A percentile compares a stretch with the other conserved stretches of the same genome.
Conservation (phyloP, 2,113 vertebrate species). For the Herpetotheres cachinnans region DNA sequence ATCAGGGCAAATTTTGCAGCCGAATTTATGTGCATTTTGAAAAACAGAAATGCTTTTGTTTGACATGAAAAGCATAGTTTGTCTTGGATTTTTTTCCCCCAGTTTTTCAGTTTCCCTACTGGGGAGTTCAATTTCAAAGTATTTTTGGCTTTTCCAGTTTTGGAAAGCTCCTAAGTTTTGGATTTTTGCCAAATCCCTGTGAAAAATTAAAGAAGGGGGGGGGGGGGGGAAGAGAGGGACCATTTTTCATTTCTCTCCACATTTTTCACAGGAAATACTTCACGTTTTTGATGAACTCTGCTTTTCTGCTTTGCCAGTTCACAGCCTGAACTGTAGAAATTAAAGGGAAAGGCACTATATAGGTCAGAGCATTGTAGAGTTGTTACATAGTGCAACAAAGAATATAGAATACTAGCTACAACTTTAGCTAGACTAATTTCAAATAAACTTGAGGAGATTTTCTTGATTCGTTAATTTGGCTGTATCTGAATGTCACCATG, state of each 20-base stretch:
- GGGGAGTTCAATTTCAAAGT: slow-evolving; percentile 22
- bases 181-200: slow-evolving; percentile 22
- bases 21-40: neutral
- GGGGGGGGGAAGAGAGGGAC: neutral
- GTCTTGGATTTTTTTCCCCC: neutral
- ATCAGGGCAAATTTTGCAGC: neutral
- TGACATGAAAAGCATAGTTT: neutral
- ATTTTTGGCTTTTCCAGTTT: slow-evolving; percentile 18
- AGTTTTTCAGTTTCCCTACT: neutral
- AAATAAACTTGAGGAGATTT: neutral
- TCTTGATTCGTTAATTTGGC: neutral
- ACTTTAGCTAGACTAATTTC: neutral
- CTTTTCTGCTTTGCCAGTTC: slow-evolving; percentile 35
- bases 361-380: neutral
- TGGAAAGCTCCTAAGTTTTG: slow-evolving; percentile 11
- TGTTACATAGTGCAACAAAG: neutral
- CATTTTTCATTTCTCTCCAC: slow-evolving; percentile 35
- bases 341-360: neutral
- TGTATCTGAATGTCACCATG: rapidly evolving
- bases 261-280: slow-evolving; percentile 49
- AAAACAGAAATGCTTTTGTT: slow-evolving; percentile 1
- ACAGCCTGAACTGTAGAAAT: neutral
- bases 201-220: slow-evolving; percentile 18
- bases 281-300: slow-evolving; percentile 49
- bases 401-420: rapidly evolving